Conservation (phyloP, 2,113 vertebrate species). For the Isurus oxyrinchus region DNA sequence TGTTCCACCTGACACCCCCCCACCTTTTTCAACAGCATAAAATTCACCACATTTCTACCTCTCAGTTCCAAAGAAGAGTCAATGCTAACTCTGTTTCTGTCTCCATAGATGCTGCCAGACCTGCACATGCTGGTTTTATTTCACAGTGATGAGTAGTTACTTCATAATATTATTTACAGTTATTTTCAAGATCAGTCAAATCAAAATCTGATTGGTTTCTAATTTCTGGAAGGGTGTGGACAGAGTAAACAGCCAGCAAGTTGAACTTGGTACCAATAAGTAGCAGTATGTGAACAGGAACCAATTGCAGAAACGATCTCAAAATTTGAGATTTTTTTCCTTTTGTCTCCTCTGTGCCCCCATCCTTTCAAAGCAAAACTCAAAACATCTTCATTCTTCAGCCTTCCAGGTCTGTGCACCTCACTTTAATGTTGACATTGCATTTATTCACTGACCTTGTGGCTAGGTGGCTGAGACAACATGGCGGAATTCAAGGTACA, state of each 20-base stretch:
- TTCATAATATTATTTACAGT: neutral
- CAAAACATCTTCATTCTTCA: neutral
- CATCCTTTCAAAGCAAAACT: neutral
- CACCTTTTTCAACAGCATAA: too few species aligned
- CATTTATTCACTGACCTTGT: neutral
- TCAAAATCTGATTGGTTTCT: neutral
- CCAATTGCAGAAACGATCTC: neutral
- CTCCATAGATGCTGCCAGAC: too few species aligned
- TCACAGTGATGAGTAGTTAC: neutral
- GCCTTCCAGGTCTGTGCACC: neutral
- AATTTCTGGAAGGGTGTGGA: neutral
- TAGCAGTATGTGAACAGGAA: neutral
- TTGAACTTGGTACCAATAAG: neutral
- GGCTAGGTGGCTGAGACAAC: neutral
- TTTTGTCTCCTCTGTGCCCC: neutral
- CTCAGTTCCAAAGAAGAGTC: too few species aligned
- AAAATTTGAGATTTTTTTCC: neutral
- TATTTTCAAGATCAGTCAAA: neutral
- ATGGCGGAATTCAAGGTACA: neutral
- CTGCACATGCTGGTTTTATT: too few species aligned
- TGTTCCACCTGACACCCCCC: too few species aligned
- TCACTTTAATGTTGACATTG: neutral
- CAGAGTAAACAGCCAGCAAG: neutral
- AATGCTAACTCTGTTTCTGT: too few species aligned
- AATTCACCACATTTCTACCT: too few species aligned